Evolutionary conservation across 2,113 vertebrate genomes (phyloP), one percentile per base, ranked within the genome.

Genomic region (Phyllostomus hastatus): DNA sequence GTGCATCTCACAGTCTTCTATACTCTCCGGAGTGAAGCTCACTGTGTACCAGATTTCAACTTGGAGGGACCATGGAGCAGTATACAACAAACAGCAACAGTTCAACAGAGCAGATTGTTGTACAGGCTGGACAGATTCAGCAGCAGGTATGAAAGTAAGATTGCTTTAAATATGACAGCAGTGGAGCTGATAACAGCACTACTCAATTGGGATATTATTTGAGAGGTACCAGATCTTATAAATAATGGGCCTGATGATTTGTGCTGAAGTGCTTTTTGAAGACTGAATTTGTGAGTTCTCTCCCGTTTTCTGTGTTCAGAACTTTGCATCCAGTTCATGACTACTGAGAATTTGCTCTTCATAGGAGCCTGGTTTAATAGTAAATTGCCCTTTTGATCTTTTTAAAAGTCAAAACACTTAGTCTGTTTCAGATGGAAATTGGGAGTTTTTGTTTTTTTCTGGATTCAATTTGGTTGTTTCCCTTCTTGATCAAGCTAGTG

Each of bases 71-170:
- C 81, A 99, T 99, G 99, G 99, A 99, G 98, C 99, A 99, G 98
- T 99, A 99, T 97, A 99, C 99, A 10, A 97, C 99, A 90, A 99
- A 99, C 95, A 99, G 99, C 94, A 99, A 98, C 91, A 99, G 98
- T 38, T 99, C 99, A 28, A 99, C 99, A 0, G 99, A 99, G 98
- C 99, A 99, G 98, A 99, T 99, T 31, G 99, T 99, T 66, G 99
- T 99, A 87, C 99, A 99, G 98, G 98, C 99, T 78, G 99, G 99
- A 66, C 99, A 99, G 97, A 99, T 99, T 97, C 99, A 99, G 96
- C 99, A 99, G 97, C 99, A 99, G 99, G 99, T 99, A 98, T 75
- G 98, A 75, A 17, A 70, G 12, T 38, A 46, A 46, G 38, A 81
- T 16, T 26, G 31, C 87, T 80, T 19, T 66, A 80, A 54, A 50